Percentiles rank a stretch among this genome's conserved stretches.
Conservation (phyloP, 2,888 invertebrate genomes). For the Sylvicola cinctus region DNA sequence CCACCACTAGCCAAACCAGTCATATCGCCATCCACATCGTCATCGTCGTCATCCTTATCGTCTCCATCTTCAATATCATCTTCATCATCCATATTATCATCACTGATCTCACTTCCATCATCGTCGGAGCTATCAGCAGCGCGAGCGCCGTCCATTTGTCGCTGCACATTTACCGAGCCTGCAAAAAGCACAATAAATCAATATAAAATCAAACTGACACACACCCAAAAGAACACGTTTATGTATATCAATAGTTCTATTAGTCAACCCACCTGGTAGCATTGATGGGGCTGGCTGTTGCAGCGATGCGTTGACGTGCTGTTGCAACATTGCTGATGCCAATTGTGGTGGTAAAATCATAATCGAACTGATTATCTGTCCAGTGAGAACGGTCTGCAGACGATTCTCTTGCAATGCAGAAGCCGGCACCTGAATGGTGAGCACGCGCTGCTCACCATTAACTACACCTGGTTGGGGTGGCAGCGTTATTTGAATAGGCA, state of each 20-base stretch:
- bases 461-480: constrained; percentile 57
- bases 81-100: constrained; percentile 43
- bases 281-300: constrained; percentile 33
- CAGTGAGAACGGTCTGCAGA: constrained; percentile 51
- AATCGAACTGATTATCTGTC: constrained; percentile 74
- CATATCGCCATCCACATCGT: constrained; percentile 33
- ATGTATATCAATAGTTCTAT: constrained; percentile 4
- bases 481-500: constrained; percentile 51
- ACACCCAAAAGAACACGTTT: neutral
- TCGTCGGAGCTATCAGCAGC: constrained; percentile 54
- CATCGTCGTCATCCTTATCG: constrained; percentile 47
- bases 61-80: too few relatives aligned
- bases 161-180: constrained; percentile 21
- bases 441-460: constrained; percentile 47
- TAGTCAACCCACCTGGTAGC: constrained; percentile 8
- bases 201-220: constrained; percentile 10
- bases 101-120: constrained; percentile 58
- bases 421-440: constrained; percentile 81
- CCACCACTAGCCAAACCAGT: constrained; percentile 42
- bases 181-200: constrained; percentile 13
- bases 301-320: constrained; percentile 67
- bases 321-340: constrained; percentile 67
- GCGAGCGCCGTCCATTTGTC: constrained; percentile 42
- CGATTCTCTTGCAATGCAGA: constrained; percentile 57
- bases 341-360: constrained; percentile 66